Evolutionary conservation across 2,113 vertebrate species (phyloP), one percentile per base, ranked within the genome.

Genomic region (Sander vitreus): DNA sequence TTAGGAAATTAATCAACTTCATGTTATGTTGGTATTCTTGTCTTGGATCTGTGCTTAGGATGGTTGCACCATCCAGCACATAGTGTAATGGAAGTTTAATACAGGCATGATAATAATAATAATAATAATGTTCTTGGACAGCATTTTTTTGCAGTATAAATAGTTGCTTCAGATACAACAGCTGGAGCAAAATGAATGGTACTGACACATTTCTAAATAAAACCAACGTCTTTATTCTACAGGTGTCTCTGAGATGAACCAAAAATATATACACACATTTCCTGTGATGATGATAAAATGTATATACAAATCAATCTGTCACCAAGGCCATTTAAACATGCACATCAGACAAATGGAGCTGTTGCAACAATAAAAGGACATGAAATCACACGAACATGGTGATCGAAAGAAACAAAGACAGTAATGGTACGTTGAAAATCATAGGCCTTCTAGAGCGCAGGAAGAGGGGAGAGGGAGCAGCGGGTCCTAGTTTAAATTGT

Each of bases 251-350:
- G 53, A 45, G 57, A 88, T 83, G 68, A 92, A 92, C 79, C 89
- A 93, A 88, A 91, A 89, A 86, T 94, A 95, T 93, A 94, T 87
- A 94, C 87, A 94, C 67, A 92, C 69, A 87, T 91, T 85, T 91
- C 92, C 85, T 88, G 45, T 73, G 18, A 73, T 64, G 9, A 57
- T 81, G 11, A 67, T 72, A 33, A 87, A 81, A 76, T 59, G 58
- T 80, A 89, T 84, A 45, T 85, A 91, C 72, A 91, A 65, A 67
- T 75, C 50, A 81, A 23, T 79, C 47, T 21, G 57, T 76, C 23
- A 62, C 36, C 39, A 75, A 59, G 47, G 18, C 30, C 7, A n/a
- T 39, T 65, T 58, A 54, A 81, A 80, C 65, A 88, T 76, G 63
- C 62, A 85, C 2, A 67, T 80, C 36, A 63, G 65, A 83, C 71